Conservation (phyloP, 1,140 invertebrate genomes). For the Panulirus ornatus region DNA sequence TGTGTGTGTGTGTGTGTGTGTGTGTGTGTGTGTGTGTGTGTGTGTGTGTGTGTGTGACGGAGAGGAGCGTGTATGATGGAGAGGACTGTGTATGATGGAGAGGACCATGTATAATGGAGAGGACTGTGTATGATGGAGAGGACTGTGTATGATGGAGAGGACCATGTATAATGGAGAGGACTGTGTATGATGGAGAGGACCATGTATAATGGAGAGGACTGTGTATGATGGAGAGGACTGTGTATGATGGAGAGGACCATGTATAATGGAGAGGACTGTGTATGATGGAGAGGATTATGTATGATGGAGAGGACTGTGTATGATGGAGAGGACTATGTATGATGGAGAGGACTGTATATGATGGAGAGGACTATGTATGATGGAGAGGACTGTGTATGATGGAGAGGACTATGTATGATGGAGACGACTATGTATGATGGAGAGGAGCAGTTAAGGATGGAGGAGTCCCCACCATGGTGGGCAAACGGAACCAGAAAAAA, state of each 20-base stretch:
- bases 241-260: no score
- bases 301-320: no score
- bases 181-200: neutral
- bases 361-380: neutral
- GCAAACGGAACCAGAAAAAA: no score
- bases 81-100: neutral
- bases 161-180: neutral
- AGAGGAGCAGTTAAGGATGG: no score
- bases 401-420: neutral
- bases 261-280: neutral
- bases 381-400: neutral
- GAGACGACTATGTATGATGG: neutral
- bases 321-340: neutral
- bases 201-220: neutral
- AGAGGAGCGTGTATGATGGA: neutral
- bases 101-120: neutral
- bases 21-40: constrained; percentile 1
- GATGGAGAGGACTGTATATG: neutral
- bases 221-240: neutral
- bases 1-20: constrained; percentile 14
- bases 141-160: no score
- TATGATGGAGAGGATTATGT: neutral
- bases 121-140: neutral
- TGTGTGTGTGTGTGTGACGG: constrained; percentile 12
- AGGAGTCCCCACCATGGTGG: no score